Percentiles rank a stretch among this genome's conserved stretches.
These are phyloP conservation scores for Propithecus deckenii DNA, from an alignment of 2,797 vertebrate genomes.

Conservation along the genomic window DNA sequence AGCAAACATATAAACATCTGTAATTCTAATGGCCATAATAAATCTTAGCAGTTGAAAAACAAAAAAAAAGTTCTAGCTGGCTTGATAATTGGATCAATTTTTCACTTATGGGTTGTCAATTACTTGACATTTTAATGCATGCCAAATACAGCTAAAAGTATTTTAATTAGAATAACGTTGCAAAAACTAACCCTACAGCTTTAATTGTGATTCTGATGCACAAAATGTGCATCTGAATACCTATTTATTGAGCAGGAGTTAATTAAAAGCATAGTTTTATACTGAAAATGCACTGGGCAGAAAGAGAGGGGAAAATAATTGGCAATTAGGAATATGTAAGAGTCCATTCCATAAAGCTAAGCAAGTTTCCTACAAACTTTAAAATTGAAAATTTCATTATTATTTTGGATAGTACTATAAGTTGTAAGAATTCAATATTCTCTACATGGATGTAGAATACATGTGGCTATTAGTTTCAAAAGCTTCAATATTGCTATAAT, in stretches of 20 bases:
- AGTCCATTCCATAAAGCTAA: constrained; percentile 29
- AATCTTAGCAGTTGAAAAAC: constrained; percentile 74
- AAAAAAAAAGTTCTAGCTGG: constrained; percentile 52
- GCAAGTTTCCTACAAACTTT: not conserved
- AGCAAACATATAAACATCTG: constrained; percentile 82
- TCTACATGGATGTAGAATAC: not conserved
- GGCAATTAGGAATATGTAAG: constrained; percentile 52
- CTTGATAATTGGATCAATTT: constrained; percentile 85
- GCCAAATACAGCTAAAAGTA: constrained; percentile 79
- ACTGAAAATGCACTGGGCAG: constrained; percentile 45
- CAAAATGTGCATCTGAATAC: constrained; percentile 77
- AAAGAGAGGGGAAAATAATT: constrained; percentile 68
- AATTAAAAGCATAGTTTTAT: constrained; percentile 83
- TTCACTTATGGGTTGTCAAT: constrained; percentile 83
- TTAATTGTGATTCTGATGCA: constrained; percentile 77
- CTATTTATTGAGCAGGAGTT: constrained; percentile 82
- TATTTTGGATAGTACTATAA: not conserved
- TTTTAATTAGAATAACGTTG: constrained; percentile 82
- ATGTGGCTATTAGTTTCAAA: not conserved
- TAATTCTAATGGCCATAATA: constrained; percentile 83
- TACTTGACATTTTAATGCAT: constrained; percentile 81
- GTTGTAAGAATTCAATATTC: not conserved
- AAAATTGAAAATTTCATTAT: constrained; percentile 16
- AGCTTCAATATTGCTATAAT: not conserved
- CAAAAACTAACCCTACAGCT: constrained; percentile 75